Percentiles rank a stretch among this genome's conserved stretches.
Evolutionary conservation across 1,140 invertebrate genomes (phyloP).

Genomic region (Eriocheir sinensis): DNA sequence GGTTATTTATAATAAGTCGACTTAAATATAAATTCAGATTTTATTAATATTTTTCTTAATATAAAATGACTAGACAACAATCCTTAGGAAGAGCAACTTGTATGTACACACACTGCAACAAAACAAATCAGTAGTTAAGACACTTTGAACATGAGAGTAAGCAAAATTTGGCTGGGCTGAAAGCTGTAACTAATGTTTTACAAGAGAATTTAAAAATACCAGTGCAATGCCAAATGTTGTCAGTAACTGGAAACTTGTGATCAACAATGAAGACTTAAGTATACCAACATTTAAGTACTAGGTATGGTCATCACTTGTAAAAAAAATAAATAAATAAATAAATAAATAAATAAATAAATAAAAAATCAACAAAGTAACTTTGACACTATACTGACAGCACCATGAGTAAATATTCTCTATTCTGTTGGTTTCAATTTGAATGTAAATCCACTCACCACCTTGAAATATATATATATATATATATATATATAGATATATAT

Average conservation of each 20-base stretch:
- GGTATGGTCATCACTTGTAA: neutral
- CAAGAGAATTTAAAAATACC: neutral
- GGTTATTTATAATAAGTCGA: neutral
- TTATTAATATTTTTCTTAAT: conserved; percentile 62
- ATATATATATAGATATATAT: too few relatives aligned
- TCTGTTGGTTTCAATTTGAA: neutral
- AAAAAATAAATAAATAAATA: neutral
- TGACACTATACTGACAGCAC: too few relatives aligned
- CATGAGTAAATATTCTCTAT: neutral
- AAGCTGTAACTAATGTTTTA: neutral
- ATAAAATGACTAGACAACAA: conserved; percentile 73
- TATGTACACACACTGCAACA: conserved; percentile 67
- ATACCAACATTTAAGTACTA: neutral
- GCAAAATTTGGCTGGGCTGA: neutral
- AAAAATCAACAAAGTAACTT: too few relatives aligned
- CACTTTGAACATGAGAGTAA: neutral
- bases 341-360: neutral
- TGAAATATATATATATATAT: too few relatives aligned
- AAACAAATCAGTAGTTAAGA: neutral
- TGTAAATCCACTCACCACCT: neutral
- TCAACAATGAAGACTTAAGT: neutral
- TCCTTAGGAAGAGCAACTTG: conserved; percentile 10
- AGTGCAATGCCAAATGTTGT: neutral
- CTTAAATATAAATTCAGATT: neutral
- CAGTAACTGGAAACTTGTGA: neutral